Evolutionary conservation across 2,888 invertebrate genomes (phyloP).

Genomic region (Apoda limacodes): DNA sequence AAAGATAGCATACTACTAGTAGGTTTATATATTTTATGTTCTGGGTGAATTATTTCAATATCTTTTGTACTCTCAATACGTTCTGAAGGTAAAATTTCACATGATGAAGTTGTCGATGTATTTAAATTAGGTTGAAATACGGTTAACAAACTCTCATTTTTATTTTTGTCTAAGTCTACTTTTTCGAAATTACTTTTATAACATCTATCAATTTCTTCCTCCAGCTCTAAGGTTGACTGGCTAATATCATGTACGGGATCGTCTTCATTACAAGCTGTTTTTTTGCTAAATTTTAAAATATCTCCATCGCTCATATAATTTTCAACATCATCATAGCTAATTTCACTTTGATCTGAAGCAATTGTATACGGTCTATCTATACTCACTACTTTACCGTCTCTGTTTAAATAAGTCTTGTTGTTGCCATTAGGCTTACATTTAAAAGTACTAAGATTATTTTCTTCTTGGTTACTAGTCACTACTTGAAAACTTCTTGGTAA

Average conservation of each 20-base stretch:
- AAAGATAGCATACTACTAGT: conserved; percentile 65
- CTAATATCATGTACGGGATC: conserved; percentile 52
- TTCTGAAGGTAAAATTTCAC: conserved; percentile 60
- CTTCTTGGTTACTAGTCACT: conserved; percentile 64
- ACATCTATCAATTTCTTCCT: conserved; percentile 63
- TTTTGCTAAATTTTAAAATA: conserved; percentile 53
- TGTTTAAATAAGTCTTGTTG: conserved; percentile 65
- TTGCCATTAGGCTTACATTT: conserved; percentile 56
- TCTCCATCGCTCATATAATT: conserved; percentile 63
- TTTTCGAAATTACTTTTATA: conserved; percentile 61
- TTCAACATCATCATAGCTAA: conserved; percentile 76
- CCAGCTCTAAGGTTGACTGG: conserved; percentile 58
- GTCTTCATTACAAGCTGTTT: conserved; percentile 35
- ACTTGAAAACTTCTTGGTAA: conserved; percentile 83
- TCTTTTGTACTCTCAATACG: conserved; percentile 52
- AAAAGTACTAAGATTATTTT: conserved; percentile 44
- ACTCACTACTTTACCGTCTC: conserved; percentile 72
- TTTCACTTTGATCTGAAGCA: conserved; percentile 78
- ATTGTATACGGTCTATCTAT: conserved; percentile 77
- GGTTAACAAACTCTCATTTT: conserved; percentile 41
- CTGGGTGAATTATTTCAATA: conserved; percentile 75
- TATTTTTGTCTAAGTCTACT: conserved; percentile 42
- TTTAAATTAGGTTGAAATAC: conserved; percentile 49
- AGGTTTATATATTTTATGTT: conserved; percentile 83
- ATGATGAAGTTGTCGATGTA: conserved; percentile 65